Percentiles rank a stretch among this genome's conserved stretches.
These are phyloP conservation scores for Procavia capensis DNA, from an alignment of 2,113 vertebrate genomes.

Conservation along the genomic window DNA sequence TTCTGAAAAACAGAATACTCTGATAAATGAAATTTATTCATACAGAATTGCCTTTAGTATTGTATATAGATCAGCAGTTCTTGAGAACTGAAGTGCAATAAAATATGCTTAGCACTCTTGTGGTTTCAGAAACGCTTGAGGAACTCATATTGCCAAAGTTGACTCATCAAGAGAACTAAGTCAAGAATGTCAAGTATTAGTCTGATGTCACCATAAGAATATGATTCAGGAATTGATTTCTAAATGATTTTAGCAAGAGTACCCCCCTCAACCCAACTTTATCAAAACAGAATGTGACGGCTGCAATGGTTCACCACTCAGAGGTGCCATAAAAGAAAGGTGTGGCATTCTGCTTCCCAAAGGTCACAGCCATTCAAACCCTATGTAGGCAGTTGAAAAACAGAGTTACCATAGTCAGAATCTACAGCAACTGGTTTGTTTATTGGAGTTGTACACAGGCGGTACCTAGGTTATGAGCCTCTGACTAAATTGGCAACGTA, in stretches of 20 bases:
- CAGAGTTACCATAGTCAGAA: neutral
- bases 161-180: neutral
- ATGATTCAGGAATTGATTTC: neutral
- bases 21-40: neutral
- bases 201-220: neutral
- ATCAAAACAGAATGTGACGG: conserved; percentile 4
- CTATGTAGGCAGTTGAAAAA: neutral
- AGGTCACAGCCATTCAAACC: neutral
- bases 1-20: neutral
- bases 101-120: neutral
- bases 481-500: too few relatives aligned
- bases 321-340: neutral
- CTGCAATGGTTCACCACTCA: neutral
- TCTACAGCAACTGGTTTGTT: neutral
- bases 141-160: neutral
- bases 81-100: conserved; percentile 43
- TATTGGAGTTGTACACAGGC: neutral
- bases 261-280: neutral
- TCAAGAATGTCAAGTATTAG: neutral
- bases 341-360: neutral
- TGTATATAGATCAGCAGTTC: neutral
- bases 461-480: too few relatives aligned
- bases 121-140: conserved; percentile 34
- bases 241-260: neutral
- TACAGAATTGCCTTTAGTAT: neutral